Conservation (phyloP, 2,797 vertebrate genomes). For the Brotula barbata region DNA sequence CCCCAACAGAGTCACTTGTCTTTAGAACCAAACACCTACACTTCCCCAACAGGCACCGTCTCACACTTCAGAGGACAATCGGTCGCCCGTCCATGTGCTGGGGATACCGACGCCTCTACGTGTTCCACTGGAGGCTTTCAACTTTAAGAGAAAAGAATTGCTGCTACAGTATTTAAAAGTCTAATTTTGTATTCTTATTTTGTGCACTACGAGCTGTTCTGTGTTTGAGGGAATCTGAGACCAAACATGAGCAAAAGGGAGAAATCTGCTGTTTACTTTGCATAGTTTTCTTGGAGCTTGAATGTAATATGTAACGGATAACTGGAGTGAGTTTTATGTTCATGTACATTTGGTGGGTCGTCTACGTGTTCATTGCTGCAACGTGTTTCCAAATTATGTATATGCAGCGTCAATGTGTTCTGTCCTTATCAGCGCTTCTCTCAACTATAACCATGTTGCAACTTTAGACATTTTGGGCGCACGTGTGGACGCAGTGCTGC, state of each 20-base stretch:
- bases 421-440: conserved; percentile 66
- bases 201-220: conserved; percentile 84
- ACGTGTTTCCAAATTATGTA: conserved; percentile 64
- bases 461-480: conserved; percentile 36
- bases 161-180: conserved; percentile 87
- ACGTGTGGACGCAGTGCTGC: conserved; percentile 26
- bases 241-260: conserved; percentile 81
- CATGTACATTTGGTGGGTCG: conserved; percentile 63
- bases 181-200: conserved; percentile 85
- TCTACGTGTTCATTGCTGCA: conserved; percentile 71
- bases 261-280: conserved; percentile 78
- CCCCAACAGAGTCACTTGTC: conserved; percentile 39
- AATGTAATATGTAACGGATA: conserved; percentile 74
- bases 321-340: conserved; percentile 67
- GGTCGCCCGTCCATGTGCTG: conserved; percentile 57
- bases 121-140: conserved; percentile 75
- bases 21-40: conserved; percentile 61
- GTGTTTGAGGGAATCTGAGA: conserved; percentile 77
- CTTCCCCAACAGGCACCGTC: conserved; percentile 58
- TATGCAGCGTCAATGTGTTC: conserved; percentile 70
- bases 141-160: conserved; percentile 77
- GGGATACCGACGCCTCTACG: conserved; percentile 71
- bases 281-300: conserved; percentile 73
- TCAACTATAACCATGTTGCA: conserved; percentile 55
- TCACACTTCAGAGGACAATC: conserved; percentile 77